Base-by-base conservation (phyloP, 2,797 vertebrate genomes). In the Cyclopterus lumpus region DNA sequence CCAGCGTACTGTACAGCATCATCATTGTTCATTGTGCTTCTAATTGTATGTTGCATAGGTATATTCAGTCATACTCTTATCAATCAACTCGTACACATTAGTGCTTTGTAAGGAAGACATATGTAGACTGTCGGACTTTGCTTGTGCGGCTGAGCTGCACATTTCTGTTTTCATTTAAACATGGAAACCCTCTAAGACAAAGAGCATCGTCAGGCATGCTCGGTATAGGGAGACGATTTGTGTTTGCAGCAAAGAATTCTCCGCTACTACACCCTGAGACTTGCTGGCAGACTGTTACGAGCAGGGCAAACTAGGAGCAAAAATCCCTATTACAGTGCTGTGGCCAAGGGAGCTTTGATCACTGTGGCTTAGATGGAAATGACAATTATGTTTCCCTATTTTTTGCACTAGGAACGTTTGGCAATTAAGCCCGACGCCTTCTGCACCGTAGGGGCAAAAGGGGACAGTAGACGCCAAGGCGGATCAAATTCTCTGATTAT, bases 321-420 rank as follows among this genome's bases (percentile, higher is more conserved):
- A 83, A 89, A 85, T 81, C 73, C 71, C 84, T 80, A 85, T 89
- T 90, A 86, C 85, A 89, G 82, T 78, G 83, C 87, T 86, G 74
- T 90, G 91, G 86, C 89, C 85, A 67, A 71, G 87, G 80, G 87
- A 82, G 91, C 92, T 94, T 94, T 94, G 92, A 93, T 94, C 92
- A 92, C 83, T 76, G 78, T 85, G 76, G 85, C 89, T 93, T 88
- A 82, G 82, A 89, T 88, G 89, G 90, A 93, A 91, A 93, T 91
- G 86, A 93, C 92, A 93, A 91, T 94, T 93, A 93, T 83, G 79
- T 91, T 93, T 90, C 80, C 76, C 77, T 85, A 78, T 89, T 85
- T 85, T 86, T 85, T 89, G 87, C 85, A 67, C 79, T 80, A 88
- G 80, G 93, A 93, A 89, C 73, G 73, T 92, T 92, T 75, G 76